Percentiles rank a stretch among this genome's conserved stretches.
Evolutionary conservation across 1,140 invertebrate species (phyloP).

Genomic region (Drosophila bifasciata): DNA sequence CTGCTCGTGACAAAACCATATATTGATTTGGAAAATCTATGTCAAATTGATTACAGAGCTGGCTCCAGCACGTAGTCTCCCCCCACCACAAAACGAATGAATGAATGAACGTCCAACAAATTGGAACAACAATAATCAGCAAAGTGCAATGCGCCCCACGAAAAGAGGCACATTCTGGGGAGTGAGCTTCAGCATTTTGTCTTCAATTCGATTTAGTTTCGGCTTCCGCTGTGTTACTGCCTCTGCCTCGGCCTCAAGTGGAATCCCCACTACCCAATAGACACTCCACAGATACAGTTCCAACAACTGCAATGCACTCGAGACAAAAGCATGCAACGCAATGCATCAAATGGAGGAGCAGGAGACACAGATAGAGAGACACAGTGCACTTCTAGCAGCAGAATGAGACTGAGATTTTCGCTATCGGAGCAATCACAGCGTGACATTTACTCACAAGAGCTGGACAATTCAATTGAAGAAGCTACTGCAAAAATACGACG

Average conservation of each 20-base stretch:
- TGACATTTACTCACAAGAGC: constrained; percentile 57
- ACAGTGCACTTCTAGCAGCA: constrained; percentile 9
- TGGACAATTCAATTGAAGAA: constrained; percentile 45
- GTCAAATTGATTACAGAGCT: constrained; percentile 69
- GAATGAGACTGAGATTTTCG: constrained; percentile 63
- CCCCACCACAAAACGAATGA: background rate
- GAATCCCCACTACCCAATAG: constrained; percentile 22
- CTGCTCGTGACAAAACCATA: constrained; percentile 41
- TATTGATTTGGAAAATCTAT: constrained; percentile 77
- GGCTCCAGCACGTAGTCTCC: constrained; percentile 35
- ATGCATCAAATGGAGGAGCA: constrained; percentile 41
- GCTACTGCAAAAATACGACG: constrained; percentile 6
- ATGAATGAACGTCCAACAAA: constrained; percentile 12
- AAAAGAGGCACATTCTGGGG: constrained; percentile 13
- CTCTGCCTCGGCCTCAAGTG: constrained; percentile 6
- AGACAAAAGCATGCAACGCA: constrained; percentile 49
- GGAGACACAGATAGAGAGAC: constrained; percentile 9
- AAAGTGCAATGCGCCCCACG: constrained; percentile 64
- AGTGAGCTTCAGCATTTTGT: constrained; percentile 19
- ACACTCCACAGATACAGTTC: constrained; percentile 62
- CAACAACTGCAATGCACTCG: constrained; percentile 66
- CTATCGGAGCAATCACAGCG: constrained; percentile 69
- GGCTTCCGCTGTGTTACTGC: constrained; percentile 22
- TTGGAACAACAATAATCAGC: constrained; percentile 66
- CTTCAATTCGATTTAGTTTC: constrained; percentile 15